Evolutionary conservation across 2,888 invertebrate species (phyloP).

Genomic region (Colostygia pectinataria): DNA sequence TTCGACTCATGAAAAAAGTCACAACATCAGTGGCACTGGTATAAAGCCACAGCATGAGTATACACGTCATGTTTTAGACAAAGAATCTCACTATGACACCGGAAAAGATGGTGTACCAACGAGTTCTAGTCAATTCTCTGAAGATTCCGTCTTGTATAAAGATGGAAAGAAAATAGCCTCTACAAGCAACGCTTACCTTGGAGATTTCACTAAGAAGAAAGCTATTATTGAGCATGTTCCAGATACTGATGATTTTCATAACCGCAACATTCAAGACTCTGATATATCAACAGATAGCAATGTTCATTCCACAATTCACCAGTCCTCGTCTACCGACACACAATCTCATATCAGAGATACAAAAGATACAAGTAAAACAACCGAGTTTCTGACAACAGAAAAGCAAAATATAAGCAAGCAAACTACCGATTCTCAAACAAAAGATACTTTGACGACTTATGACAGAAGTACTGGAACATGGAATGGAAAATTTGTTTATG

Average conservation of each 20-base stretch:
- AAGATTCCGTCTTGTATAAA: constrained; percentile 69
- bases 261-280: constrained; percentile 51
- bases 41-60: constrained; percentile 83
- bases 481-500: constrained; percentile 83
- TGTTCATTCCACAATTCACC: constrained; percentile 49
- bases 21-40: constrained; percentile 80
- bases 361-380: constrained; percentile 58
- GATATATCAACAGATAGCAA: constrained; percentile 42
- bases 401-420: constrained; percentile 76
- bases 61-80: constrained; percentile 78
- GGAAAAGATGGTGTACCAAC: constrained; percentile 80
- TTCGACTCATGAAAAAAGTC: constrained; percentile 79
- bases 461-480: constrained; percentile 79
- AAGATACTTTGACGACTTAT: constrained; percentile 71
- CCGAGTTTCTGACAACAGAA: constrained; percentile 70
- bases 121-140: constrained; percentile 66
- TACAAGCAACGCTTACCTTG: constrained; percentile 69
- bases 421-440: constrained; percentile 60
- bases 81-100: constrained; percentile 82
- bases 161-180: constrained; percentile 75
- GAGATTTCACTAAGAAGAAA: constrained; percentile 72
- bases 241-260: constrained; percentile 53
- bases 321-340: constrained; percentile 52
- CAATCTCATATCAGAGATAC: constrained; percentile 51
- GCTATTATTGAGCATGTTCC: constrained; percentile 64